phyloP scores from a whole-genome alignment of 2,113 vertebrate species.

The Hoplias malabaricus region DNA sequence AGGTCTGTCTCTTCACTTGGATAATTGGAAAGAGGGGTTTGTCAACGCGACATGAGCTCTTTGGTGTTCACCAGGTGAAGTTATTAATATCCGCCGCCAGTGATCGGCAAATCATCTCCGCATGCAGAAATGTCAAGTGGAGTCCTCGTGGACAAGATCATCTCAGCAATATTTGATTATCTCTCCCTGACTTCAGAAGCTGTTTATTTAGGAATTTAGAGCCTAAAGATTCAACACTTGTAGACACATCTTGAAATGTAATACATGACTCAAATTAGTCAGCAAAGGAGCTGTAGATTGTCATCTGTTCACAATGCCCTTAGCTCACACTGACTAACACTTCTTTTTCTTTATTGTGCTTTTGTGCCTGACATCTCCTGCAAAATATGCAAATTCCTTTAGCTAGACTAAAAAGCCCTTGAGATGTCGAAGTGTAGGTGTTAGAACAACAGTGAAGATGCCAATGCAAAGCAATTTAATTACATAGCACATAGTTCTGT shows the following conservation, averaged over 20 bases:
- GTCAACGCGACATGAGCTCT: neutral
- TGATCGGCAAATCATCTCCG: neutral
- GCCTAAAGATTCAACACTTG: neutral
- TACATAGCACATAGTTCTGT: neutral
- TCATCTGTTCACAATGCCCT: neutral
- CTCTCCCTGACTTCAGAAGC: neutral
- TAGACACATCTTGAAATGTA: neutral
- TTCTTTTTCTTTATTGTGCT: neutral
- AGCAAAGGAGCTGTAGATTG: neutral
- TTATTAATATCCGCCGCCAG: slow-evolving; percentile 1
- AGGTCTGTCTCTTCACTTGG: neutral
- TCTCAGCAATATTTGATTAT: slow-evolving; percentile 13
- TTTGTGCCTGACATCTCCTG: neutral
- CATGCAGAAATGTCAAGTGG: slow-evolving; percentile 29
- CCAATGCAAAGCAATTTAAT: slow-evolving; percentile 1
- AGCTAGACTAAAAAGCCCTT: neutral
- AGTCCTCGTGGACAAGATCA: slow-evolving; percentile 2
- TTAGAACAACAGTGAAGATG: neutral
- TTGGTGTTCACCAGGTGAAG: neutral
- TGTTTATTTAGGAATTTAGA: neutral
- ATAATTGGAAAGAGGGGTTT: neutral
- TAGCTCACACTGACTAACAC: neutral
- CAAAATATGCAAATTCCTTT: neutral
- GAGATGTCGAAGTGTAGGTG: neutral
- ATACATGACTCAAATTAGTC: neutral